Evolutionary conservation across 23 tunicate genomes (phyloP), one percentile per base, ranked within the genome.

Genomic region (Ascidia mentula): DNA sequence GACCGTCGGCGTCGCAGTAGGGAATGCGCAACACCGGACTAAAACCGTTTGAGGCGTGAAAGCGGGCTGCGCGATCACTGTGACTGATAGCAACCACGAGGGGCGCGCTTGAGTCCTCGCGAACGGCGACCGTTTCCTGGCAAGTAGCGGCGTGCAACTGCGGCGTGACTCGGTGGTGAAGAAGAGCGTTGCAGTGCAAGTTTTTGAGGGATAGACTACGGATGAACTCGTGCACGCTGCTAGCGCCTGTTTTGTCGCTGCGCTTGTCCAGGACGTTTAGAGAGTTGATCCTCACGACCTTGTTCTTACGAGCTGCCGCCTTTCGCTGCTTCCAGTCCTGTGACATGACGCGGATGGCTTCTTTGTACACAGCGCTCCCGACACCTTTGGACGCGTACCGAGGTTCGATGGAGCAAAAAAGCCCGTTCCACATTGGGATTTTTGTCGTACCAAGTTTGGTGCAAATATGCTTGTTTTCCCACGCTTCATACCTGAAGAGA

Each of bases 381-480:
- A 86, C 76, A 26, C 92, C 92, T 69, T 79, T 92, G 38, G 88
- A 89, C 26, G 92, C 39, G 45, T 87, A 87, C 32, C 74, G 72
- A 0, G 97, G 97, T 26, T 46, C 83, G 69, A 92, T 83, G 13
- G 91, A 91, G 42, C 97, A 92, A 40, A 92, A 83, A 2, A 92
- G 34, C 32, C 91, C 97, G 72, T 92, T 92, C 97, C 97, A 92
- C 82, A 92, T 45, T 45, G 97, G 97, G 69, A 86, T 59, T 69
- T 87, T 72, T 45, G 72, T 78, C 79, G 30, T 18, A 30, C 81
- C 70, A n/a, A 76, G 24, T 28, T 76, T 81, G 45, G 73, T 71
- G 42, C 79, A 80, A 31, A 87, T 40, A 61, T 87, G 77, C 17
- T 83, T 59, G 72, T 92, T 82, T 70, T 92, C 97, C 97, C 97